Evolutionary conservation across 2,797 vertebrate genomes (phyloP).

Genomic region (Uromys caudimaculatus): DNA sequence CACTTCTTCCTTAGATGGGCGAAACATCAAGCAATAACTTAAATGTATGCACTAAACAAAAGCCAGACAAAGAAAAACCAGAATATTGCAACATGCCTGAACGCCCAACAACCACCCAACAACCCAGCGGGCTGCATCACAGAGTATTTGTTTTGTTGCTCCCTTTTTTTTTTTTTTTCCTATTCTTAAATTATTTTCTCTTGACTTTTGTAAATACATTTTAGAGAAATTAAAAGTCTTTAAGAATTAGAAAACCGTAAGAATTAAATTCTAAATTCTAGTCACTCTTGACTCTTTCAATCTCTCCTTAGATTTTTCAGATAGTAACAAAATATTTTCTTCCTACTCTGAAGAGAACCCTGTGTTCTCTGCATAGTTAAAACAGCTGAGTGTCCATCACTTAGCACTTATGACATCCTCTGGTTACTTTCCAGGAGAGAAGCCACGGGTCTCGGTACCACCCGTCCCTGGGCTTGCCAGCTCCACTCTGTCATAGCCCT

Average conservation of each 20-base stretch:
- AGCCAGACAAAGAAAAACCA: neutral
- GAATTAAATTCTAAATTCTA: neutral
- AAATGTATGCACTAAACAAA: neutral
- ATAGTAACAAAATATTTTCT: neutral
- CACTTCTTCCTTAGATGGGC: neutral
- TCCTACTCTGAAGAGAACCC: neutral
- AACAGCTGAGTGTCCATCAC: neutral
- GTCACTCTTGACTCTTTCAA: neutral
- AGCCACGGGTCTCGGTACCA: neutral
- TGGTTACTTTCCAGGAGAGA: slow-evolving; percentile 22
- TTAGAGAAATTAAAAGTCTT: slow-evolving; percentile 10
- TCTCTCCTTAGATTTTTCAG: neutral
- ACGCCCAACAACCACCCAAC: neutral
- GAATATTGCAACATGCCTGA: neutral
- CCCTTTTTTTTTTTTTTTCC: neutral
- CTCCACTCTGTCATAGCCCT: neutral
- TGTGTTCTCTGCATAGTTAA: neutral
- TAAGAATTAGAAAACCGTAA: neutral
- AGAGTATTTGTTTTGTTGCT: neutral
- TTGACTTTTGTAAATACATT: neutral
- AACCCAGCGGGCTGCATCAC: neutral
- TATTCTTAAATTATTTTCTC: neutral
- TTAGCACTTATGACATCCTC: neutral
- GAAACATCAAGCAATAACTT: neutral
- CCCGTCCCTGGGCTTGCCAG: neutral